Percentiles rank a stretch among this genome's conserved stretches.
Conservation (phyloP, 2,797 vertebrate genomes). For the Tolypeutes matacus region DNA sequence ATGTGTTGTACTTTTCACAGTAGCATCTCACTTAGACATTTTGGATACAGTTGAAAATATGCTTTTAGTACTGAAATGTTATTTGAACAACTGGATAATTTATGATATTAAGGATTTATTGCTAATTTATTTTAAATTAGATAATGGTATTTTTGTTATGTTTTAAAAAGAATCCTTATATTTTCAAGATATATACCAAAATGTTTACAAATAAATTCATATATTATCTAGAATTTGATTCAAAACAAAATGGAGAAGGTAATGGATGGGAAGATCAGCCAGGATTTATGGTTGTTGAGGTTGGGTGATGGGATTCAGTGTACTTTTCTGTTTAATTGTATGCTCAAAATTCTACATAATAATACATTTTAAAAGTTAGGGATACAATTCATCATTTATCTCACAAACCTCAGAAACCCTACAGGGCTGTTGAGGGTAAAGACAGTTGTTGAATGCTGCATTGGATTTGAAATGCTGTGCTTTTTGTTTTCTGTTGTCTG, state of each 20-base stretch:
- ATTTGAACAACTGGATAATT: not conserved
- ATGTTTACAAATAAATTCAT: not conserved
- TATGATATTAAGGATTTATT: not conserved
- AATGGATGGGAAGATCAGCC: not conserved
- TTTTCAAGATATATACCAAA: slow-evolving; percentile 2
- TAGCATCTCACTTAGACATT: not conserved
- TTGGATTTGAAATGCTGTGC: not conserved
- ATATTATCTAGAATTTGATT: not conserved
- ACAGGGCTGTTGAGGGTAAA: not conserved
- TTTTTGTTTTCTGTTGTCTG: slow-evolving; percentile 39
- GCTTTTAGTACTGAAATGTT: not conserved
- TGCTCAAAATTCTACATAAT: not conserved
- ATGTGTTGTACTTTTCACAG: not conserved
- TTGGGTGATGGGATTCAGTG: not conserved
- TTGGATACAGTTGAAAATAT: not conserved
- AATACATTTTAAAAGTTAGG: not conserved
- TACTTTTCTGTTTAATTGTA: not conserved
- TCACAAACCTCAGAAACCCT: slow-evolving; percentile 12
- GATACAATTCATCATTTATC: not conserved
- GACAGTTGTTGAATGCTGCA: not conserved
- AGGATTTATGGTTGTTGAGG: not conserved
- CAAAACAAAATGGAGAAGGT: not conserved
- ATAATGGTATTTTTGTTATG: slow-evolving; percentile 2
- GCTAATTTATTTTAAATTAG: slow-evolving; percentile 45
- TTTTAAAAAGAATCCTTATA: slow-evolving; percentile 17